Percentiles rank a stretch among this genome's conserved stretches.
Evolutionary conservation across 64 coral and sea anemone genomes (phyloP).

Genomic region (Acropora yongei): DNA sequence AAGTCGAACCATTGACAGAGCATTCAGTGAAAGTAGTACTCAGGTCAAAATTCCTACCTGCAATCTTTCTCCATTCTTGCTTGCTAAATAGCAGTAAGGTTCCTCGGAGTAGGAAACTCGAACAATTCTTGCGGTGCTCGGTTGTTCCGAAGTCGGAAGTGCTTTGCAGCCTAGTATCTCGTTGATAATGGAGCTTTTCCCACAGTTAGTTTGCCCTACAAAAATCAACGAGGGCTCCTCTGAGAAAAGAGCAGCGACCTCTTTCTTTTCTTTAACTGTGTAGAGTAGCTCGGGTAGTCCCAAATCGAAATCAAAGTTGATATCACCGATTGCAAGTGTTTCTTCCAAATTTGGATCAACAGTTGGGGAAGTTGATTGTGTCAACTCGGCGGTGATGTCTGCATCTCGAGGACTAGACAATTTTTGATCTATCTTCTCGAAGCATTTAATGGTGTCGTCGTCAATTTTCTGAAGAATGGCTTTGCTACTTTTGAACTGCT

Average conservation of each 20-base stretch:
- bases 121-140: constrained; percentile 68
- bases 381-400: not conserved
- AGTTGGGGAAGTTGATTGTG: not conserved
- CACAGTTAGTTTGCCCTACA: constrained; percentile 72
- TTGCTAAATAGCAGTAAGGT: constrained; percentile 20
- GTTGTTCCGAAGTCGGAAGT: constrained; percentile 62
- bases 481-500: constrained; percentile 57
- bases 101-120: constrained; percentile 54
- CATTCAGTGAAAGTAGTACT: not conserved
- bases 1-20: too few relatives aligned
- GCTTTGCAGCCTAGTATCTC: constrained; percentile 53
- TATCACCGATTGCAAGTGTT: not conserved
- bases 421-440: constrained; percentile 17
- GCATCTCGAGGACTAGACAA: constrained; percentile 9
- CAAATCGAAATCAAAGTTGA: not conserved
- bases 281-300: constrained; percentile 37
- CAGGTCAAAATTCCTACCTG: not conserved
- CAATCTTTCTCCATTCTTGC: constrained; percentile 15
- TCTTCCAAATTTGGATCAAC: not conserved
- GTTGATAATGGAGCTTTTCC: constrained; percentile 80
- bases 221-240: constrained; percentile 61
- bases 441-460: constrained; percentile 54
- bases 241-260: constrained; percentile 38
- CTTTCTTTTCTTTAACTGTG: constrained; percentile 34
- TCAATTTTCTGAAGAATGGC: constrained; percentile 32